These are phyloP conservation scores for Clarias batrachus DNA, from an alignment of 2,113 vertebrate species.

Conservation along the genomic window DNA sequence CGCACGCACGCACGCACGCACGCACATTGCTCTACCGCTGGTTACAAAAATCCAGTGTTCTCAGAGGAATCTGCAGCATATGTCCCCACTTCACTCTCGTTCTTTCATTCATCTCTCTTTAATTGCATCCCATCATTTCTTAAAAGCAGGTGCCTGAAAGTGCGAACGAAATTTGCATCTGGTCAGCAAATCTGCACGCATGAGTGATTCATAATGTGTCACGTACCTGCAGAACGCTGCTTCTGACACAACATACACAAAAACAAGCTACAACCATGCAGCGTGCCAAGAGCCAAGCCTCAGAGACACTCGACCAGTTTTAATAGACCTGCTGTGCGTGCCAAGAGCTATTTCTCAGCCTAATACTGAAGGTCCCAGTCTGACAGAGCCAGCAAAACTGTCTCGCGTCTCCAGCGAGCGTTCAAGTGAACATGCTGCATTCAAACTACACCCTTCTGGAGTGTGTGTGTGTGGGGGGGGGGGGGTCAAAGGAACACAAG, in stretches of 20 bases:
- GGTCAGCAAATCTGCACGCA: constrained; percentile 65
- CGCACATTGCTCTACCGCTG: constrained; percentile 42
- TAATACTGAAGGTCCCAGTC: constrained; percentile 25
- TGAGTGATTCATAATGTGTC: constrained; percentile 73
- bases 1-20: not conserved
- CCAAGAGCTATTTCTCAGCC: constrained; percentile 37
- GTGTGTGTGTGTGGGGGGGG: not conserved
- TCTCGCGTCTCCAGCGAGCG: constrained; percentile 1
- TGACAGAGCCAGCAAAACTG: constrained; percentile 36
- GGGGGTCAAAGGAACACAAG: not conserved
- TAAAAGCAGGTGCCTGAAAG: constrained; percentile 53
- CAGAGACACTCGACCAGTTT: constrained; percentile 44
- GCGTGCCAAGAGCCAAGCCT: constrained; percentile 45
- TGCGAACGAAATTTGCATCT: constrained; percentile 50
- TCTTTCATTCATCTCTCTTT: constrained; percentile 6
- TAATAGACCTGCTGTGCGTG: constrained; percentile 39
- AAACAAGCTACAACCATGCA: constrained; percentile 45
- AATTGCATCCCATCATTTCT: constrained; percentile 34
- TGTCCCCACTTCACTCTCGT: not conserved
- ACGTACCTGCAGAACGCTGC: constrained; percentile 53
- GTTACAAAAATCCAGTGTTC: constrained; percentile 53
- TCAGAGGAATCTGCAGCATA: constrained; percentile 37
- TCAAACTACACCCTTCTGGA: constrained; percentile 26
- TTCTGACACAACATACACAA: constrained; percentile 47
- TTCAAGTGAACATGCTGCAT: constrained; percentile 29